Evolutionary conservation across 2,797 vertebrate species (phyloP).

Genomic region (Micromesistius poutassou): DNA sequence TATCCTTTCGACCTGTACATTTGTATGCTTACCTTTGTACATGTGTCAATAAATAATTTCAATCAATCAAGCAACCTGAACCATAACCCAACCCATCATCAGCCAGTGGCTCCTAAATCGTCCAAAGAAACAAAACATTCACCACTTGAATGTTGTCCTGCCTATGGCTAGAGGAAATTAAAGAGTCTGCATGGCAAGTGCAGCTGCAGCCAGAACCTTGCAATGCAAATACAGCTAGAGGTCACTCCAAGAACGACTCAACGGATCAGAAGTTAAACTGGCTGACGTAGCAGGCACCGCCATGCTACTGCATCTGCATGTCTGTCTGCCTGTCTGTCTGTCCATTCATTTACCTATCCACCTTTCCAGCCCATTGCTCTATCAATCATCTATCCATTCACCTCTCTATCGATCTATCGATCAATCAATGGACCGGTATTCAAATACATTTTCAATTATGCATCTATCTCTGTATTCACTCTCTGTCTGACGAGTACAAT

Average conservation of each 20-base stretch:
- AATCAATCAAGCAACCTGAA: too few species aligned
- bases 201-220: conserved; percentile 39
- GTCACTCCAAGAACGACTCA: conserved; percentile 55
- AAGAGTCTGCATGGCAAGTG: conserved; percentile 60
- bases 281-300: background rate
- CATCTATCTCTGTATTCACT: background rate
- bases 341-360: background rate
- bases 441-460: background rate
- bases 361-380: background rate
- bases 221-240: conserved; percentile 68
- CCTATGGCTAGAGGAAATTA: conserved; percentile 28
- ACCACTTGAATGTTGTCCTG: background rate
- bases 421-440: background rate
- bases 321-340: background rate
- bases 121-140: background rate
- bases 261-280: background rate
- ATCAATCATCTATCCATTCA: background rate
- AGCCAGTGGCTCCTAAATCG: background rate
- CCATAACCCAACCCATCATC: background rate
- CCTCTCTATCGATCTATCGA: background rate
- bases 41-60: too few species aligned
- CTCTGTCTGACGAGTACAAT: background rate
- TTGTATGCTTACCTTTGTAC: too few species aligned
- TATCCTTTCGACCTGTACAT: too few species aligned
- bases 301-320: background rate